These are phyloP conservation scores for Falco columbarius DNA, from an alignment of 2,797 vertebrate species.

Conservation along the genomic window DNA sequence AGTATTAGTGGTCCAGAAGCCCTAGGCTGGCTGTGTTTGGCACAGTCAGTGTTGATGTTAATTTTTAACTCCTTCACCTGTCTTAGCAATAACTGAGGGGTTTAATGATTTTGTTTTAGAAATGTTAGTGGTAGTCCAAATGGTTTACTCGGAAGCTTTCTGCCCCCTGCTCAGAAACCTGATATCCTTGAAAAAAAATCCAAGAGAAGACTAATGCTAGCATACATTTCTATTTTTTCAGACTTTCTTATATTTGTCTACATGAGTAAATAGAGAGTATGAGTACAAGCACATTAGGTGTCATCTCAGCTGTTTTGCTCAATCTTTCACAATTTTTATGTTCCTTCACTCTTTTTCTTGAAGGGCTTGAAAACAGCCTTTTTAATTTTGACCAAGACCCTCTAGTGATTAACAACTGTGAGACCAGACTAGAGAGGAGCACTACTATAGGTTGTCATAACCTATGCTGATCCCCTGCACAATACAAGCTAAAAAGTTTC, in stretches of 20 bases:
- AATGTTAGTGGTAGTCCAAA: not conserved
- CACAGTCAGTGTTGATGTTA: not conserved
- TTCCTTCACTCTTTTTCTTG: not conserved
- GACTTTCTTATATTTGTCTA: not conserved
- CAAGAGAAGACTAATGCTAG: not conserved
- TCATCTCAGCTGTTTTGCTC: not conserved
- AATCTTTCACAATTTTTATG: not conserved
- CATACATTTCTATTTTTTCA: not conserved
- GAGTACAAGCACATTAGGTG: not conserved
- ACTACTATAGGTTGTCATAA: not conserved
- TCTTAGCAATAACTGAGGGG: not conserved
- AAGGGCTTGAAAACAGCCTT: not conserved
- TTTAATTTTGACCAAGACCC: not conserved
- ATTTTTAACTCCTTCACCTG: not conserved
- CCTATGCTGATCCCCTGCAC: not conserved
- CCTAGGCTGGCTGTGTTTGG: not conserved
- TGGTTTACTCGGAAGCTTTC: not conserved
- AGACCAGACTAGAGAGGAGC: not conserved
- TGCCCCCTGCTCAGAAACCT: not conserved
- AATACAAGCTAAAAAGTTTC: not conserved
- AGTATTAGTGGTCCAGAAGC: not conserved
- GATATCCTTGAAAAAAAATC: not conserved
- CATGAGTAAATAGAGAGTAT: not conserved
- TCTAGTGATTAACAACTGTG: not conserved
- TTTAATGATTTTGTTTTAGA: not conserved